Evolutionary conservation across 2,113 vertebrate species (phyloP).

Genomic region (Amblyornis subalaris): DNA sequence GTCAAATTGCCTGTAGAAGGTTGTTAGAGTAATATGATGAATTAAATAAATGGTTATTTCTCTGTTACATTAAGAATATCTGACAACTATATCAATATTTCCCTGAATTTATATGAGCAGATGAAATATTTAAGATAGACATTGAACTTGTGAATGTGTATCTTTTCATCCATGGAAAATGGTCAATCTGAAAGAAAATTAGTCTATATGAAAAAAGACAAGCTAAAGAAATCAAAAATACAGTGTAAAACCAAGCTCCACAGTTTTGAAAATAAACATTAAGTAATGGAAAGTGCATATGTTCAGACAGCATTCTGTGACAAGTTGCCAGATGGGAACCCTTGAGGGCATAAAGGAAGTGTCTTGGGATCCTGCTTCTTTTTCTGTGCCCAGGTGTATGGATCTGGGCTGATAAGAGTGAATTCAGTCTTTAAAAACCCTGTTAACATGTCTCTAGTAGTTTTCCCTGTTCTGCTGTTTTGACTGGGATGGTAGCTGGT

Average conservation of each 20-base stretch:
- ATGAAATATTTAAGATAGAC: background rate
- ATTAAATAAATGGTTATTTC: constrained; percentile 24
- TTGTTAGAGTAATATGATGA: background rate
- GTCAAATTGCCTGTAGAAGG: background rate
- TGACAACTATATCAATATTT: constrained; percentile 5
- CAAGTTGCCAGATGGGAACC: background rate
- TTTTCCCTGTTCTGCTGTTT: background rate
- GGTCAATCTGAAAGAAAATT: background rate
- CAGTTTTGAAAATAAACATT: background rate
- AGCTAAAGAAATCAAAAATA: background rate
- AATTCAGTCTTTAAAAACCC: background rate
- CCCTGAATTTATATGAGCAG: background rate
- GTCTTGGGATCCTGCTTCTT: background rate
- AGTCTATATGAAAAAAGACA: background rate
- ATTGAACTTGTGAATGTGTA: background rate
- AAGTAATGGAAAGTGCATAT: background rate
- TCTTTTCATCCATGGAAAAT: background rate
- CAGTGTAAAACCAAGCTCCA: background rate
- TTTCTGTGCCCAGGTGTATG: background rate
- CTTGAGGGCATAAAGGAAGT: background rate
- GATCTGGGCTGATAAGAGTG: background rate
- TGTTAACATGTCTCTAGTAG: background rate
- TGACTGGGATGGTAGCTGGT: background rate
- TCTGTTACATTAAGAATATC: background rate
- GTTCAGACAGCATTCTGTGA: background rate